Evolutionary conservation across 1,140 invertebrate species (phyloP).

Genomic region (Phymorhynchus buccinoides): DNA sequence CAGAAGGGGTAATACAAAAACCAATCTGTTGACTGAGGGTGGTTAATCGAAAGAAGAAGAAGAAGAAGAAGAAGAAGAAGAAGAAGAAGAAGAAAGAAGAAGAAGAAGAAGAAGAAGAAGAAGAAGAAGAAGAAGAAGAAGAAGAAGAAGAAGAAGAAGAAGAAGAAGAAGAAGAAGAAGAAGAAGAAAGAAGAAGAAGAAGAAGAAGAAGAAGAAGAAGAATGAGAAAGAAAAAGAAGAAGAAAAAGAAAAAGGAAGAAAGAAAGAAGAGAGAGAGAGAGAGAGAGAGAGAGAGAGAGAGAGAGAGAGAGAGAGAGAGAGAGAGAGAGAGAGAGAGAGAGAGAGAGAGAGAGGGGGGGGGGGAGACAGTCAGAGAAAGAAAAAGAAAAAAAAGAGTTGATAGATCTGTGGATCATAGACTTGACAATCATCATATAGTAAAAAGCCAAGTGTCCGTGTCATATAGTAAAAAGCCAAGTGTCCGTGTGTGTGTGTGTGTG

Average conservation of each 20-base stretch:
- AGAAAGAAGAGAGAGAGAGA: conserved; percentile 26
- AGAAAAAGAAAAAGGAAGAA: not conserved
- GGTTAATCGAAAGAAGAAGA: too few relatives aligned
- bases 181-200: too few relatives aligned
- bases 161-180: not conserved
- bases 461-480: too few relatives aligned
- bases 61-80: not conserved
- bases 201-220: too few relatives aligned
- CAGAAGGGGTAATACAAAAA: not conserved
- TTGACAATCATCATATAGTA: too few relatives aligned
- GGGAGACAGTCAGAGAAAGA: too few relatives aligned
- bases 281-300: conserved; percentile 32
- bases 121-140: not conserved
- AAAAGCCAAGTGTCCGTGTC: too few relatives aligned
- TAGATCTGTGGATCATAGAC: too few relatives aligned
- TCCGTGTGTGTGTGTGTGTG: too few relatives aligned
- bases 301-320: not conserved
- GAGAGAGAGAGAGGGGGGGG: too few relatives aligned
- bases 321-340: conserved; percentile 26
- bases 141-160: not conserved
- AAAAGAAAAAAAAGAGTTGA: too few relatives aligned
- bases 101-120: not conserved
- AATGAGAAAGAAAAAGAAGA: too few relatives aligned
- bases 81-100: not conserved
- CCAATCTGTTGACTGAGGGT: not conserved